Base-by-base conservation (phyloP, 2,797 vertebrate genomes). In the Dallia pectoralis region DNA sequence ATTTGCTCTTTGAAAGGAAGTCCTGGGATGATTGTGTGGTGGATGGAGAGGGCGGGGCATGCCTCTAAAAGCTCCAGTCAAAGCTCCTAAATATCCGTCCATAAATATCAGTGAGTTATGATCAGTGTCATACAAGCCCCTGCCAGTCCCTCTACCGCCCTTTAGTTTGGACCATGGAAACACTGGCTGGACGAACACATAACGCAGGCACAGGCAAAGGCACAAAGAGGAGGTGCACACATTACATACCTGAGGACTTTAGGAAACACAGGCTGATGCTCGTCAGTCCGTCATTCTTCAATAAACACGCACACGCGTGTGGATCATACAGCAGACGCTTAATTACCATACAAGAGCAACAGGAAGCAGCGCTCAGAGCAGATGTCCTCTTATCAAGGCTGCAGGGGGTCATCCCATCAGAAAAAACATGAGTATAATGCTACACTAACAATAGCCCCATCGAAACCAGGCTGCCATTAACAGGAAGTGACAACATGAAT, bases 311-410 rank as follows among this genome's bases (percentile, higher is more conserved):
- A 67, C 48, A 74, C 12, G 33, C 70, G 69, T 7, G 19, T 56
- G 29, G 48, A 29, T 69, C 44, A 66, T 71, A 76, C 11, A 47
- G 77, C 72, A 81, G 53, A 0, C 4, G 36, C 1, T 74, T 62
- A 67, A 77, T 82, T 86, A 83, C 86, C 63, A 62, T 84, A 83
- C 6, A 82, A 73, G 81, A 76, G 59, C 62, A 74, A 91, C 90
- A 92, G 94, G 93, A 94, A 89, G 85, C 81, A 74, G 79, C 75
- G 63, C 71, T 82, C 86, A 85, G 88, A 92, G 89, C 86, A 92
- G 87, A 87, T 85, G 87, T 77, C 75, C 80, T 79, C 82, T 85
- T 87, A 77, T 89, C 87, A 82, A 71, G 85, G 76, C 73, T 85
- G 77, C 6, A 15, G 48, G 36, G 27, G 74, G 75, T 77, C 53